Percentiles rank a stretch among this genome's conserved stretches.
Conservation (phyloP, 2,888 invertebrate species). For the Rhagonycha fulva region DNA sequence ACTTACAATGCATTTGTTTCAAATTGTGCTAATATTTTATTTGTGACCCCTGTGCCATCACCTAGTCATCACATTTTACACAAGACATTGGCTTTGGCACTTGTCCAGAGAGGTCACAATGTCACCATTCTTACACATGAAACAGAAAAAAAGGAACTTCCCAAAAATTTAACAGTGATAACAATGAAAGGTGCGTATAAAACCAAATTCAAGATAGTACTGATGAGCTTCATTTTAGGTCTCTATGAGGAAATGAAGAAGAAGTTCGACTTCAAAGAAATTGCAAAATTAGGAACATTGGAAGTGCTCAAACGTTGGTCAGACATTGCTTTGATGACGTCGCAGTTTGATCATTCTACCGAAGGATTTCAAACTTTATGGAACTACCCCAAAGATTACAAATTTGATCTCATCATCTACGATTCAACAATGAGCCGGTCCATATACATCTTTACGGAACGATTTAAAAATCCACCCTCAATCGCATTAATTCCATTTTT, state of each 20-base stretch:
- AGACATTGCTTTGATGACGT: neutral
- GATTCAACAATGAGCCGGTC: constrained; percentile 32
- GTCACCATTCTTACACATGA: constrained; percentile 1
- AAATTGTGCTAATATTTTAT: neutral
- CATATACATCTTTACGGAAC: constrained; percentile 33
- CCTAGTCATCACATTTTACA: constrained; percentile 4
- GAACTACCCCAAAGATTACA: constrained; percentile 33
- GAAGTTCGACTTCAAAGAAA: neutral
- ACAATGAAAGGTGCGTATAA: neutral
- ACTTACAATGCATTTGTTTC: too few relatives aligned
- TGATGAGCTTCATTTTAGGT: neutral
- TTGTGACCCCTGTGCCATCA: neutral
- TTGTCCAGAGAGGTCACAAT: neutral
- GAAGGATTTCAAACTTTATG: constrained; percentile 25
- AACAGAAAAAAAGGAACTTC: neutral
- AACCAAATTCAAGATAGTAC: neutral
- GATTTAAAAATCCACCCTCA: constrained; percentile 35
- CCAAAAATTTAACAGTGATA: neutral
- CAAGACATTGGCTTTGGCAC: neutral
- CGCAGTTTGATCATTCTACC: constrained; percentile 24
- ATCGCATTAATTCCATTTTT: constrained; percentile 22
- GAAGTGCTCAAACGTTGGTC: neutral
- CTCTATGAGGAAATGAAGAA: neutral
- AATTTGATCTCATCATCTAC: constrained; percentile 38
- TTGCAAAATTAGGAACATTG: neutral